Conservation (phyloP, 2,888 invertebrate genomes). For the Dioctria linearis region DNA sequence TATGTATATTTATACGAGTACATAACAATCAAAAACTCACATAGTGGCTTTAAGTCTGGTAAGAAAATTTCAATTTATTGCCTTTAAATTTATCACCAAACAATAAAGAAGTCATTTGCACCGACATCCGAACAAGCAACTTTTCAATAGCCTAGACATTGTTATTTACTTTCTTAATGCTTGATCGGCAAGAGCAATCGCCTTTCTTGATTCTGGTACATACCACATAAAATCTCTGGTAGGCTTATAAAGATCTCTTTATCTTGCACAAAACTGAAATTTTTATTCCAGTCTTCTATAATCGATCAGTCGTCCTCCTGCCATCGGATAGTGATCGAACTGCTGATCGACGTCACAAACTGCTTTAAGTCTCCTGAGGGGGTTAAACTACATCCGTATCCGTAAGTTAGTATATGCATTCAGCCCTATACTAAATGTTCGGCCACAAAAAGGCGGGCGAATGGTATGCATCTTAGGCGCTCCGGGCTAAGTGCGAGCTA, state of each 20-base stretch:
- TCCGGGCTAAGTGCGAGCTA: slow-evolving; percentile 30
- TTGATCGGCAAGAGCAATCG: no score
- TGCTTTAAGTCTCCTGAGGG: slow-evolving; percentile 56
- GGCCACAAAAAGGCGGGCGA: slow-evolving; percentile 39
- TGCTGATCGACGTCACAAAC: slow-evolving; percentile 57
- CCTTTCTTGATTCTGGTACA: no score
- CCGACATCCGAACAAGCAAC: no score
- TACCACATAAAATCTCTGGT: slow-evolving; percentile 8
- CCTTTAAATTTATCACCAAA: no score
- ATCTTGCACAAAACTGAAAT: slow-evolving; percentile 11
- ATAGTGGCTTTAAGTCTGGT: no score
- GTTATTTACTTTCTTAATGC: no score
- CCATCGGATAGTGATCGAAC: slow-evolving; percentile 53
- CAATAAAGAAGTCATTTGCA: no score
- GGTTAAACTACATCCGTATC: slow-evolving; percentile 54
- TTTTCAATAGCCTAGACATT: no score
- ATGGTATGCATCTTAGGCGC: slow-evolving; percentile 44
- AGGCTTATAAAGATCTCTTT: slow-evolving; percentile 31
- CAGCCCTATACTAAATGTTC: background rate
- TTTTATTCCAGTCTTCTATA: slow-evolving; percentile 48
- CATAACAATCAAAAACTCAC: no score
- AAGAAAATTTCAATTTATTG: no score
- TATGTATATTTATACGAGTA: no score
- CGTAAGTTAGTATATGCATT: slow-evolving; percentile 41
- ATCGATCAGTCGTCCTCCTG: slow-evolving; percentile 47